Conservation (phyloP, 2,797 vertebrate genomes). For the Chromobotia macracanthus region DNA sequence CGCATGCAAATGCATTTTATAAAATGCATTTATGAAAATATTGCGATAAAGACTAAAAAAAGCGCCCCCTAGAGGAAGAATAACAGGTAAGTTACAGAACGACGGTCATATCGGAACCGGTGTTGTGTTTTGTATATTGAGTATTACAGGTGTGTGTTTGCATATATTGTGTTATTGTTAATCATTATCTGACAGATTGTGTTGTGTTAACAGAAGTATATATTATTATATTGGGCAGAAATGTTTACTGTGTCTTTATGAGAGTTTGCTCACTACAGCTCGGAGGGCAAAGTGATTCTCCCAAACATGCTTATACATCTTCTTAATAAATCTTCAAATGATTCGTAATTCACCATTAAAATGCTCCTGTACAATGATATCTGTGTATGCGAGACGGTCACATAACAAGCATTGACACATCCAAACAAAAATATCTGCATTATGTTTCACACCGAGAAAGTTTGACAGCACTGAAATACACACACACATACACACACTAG, state of each 20-base stretch:
- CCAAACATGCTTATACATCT: background rate
- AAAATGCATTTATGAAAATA: no score
- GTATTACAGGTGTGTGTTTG: no score
- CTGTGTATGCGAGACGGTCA: background rate
- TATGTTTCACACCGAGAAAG: background rate
- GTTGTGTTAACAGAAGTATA: background rate
- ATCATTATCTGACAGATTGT: no score
- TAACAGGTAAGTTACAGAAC: no score
- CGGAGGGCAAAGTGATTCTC: background rate
- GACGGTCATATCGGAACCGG: no score
- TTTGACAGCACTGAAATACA: background rate
- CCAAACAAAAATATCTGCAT: slow-evolving; percentile 26
- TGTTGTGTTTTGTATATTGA: no score
- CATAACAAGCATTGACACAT: background rate
- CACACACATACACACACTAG: background rate
- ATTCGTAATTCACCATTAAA: background rate
- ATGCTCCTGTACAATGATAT: background rate
- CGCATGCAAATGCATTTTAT: no score
- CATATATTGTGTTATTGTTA: no score
- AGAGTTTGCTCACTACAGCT: background rate
- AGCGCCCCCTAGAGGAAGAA: no score
- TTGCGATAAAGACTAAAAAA: no score
- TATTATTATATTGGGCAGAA: background rate
- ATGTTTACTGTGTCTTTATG: background rate
- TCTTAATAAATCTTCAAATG: background rate